Conservation (phyloP, 2,888 invertebrate species). For the Ormyrus rosae region DNA sequence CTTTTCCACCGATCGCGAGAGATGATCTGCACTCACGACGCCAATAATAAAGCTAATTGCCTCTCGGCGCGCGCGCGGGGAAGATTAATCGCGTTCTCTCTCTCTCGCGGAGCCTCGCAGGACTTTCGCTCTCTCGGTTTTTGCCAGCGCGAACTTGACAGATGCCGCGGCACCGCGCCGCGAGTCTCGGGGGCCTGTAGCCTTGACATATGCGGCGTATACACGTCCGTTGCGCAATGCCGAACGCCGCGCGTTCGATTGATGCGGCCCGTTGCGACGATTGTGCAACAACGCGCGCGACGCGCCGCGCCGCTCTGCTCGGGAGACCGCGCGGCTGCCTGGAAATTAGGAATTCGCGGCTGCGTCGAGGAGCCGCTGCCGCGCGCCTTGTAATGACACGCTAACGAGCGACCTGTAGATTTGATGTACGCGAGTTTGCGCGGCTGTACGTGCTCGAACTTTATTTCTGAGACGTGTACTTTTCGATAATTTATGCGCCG, state of each 20-base stretch:
- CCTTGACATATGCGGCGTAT: constrained; percentile 45
- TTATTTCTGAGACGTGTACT: no score
- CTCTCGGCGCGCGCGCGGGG: constrained; percentile 53
- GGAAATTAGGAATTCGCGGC: constrained; percentile 20
- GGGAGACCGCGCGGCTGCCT: background rate
- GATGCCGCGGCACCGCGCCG: background rate
- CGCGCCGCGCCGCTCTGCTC: background rate
- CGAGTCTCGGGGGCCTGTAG: constrained; percentile 26
- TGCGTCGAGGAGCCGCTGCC: no score
- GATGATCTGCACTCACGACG: constrained; percentile 45
- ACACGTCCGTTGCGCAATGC: constrained; percentile 39
- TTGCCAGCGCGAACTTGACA: constrained; percentile 50
- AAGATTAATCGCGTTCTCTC: constrained; percentile 58
- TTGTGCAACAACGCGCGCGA: background rate
- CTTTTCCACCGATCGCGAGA: constrained; percentile 25
- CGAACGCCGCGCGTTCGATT: constrained; percentile 14
- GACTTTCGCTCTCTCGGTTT: constrained; percentile 30
- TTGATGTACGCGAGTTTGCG: no score
- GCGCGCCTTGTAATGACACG: no score
- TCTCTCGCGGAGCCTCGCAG: constrained; percentile 8
- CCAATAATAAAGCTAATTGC: constrained; percentile 67
- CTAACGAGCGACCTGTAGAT: no score
- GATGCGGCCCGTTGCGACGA: background rate
- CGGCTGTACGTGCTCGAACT: no score
- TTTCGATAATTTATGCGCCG: no score